Percentiles rank a stretch among this genome's conserved stretches.
These are phyloP conservation scores for Paralichthys olivaceus DNA, from an alignment of 2,113 vertebrate species.

Conservation along the genomic window DNA sequence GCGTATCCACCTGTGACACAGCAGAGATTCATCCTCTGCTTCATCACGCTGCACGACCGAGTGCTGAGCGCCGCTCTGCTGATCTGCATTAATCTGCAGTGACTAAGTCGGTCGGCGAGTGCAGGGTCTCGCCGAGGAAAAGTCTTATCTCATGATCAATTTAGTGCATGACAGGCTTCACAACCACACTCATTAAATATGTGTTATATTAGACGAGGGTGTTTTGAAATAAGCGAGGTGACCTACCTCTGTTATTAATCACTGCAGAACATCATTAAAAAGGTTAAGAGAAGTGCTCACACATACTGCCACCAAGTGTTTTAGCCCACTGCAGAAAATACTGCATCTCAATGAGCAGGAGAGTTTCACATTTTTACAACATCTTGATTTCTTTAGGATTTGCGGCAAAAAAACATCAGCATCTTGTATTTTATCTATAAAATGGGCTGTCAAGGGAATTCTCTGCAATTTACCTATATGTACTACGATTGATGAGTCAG, in stretches of 20 bases:
- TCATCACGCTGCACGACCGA: neutral
- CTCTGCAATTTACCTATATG: neutral
- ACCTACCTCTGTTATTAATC: neutral
- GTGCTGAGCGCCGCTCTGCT: neutral
- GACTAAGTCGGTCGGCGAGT: neutral
- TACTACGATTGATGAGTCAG: neutral
- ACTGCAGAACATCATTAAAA: neutral
- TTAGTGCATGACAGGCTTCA: neutral
- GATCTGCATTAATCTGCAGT: neutral
- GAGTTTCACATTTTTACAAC: no score
- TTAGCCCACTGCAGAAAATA: neutral
- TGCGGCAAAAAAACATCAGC: neutral
- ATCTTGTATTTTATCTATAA: neutral
- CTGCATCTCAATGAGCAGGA: neutral
- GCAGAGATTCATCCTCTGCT: slow-evolving; percentile 24
- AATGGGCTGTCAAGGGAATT: neutral
- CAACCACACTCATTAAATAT: neutral
- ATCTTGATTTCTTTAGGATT: neutral
- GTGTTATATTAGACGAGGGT: neutral
- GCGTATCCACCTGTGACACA: slow-evolving; percentile 26
- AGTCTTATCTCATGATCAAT: neutral
- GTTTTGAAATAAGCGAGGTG: neutral
- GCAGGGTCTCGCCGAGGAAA: neutral
- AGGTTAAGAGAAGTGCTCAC: neutral
- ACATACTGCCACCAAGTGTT: no score